Base-by-base conservation (phyloP, 2,888 invertebrate genomes). In the Apodemia zela region DNA sequence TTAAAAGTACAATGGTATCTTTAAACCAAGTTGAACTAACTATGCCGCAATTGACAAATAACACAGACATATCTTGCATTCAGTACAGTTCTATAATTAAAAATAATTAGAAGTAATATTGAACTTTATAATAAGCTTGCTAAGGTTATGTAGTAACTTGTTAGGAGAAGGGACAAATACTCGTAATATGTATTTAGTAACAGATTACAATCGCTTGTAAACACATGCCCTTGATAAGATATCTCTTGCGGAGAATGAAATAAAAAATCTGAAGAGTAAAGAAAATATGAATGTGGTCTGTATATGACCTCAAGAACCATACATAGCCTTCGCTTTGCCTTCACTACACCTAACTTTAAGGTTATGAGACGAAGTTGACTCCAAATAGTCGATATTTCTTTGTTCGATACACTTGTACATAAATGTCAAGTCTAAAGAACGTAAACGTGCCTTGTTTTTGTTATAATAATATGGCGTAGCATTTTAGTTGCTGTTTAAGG, bases 381-480 rank as follows among this genome's bases (percentile, higher is more conserved):
- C 69, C 68, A 80, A 81, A 81, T 75, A 71, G 75, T 75, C 77
- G 78, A 61, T 80, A 79, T 79, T 78, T 81, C 84, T 85, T 82
- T 83, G 81, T 82, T 79, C 71, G 66, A 67, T 66, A 72, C 73
- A 75, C 79, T 80, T 78, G 73, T 76, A 73, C 76, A 77, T 73
- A 82, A 84, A 84, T 84, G 79, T 75, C 82, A 81, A 76, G 80
- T 81, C 80, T 81, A 80, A 81, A 82, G 67, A 64, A 67, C 63
- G 60, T 54, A 80, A 73, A 66, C 76, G 69, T 80, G 82, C 81
- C 81, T 77, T 79, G 77, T 70, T 77, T 73, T 73, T 72, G 73
- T 70, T 67, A 70, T 65, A 63, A 65, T 65, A 66, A 67, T 67
- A 64, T 64, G 64, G 64, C 59, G 58, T 61, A 63, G 60, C 59